phyloP scores from a whole-genome alignment of 2,113 vertebrate genomes.

The Coreoperca whiteheadi region DNA sequence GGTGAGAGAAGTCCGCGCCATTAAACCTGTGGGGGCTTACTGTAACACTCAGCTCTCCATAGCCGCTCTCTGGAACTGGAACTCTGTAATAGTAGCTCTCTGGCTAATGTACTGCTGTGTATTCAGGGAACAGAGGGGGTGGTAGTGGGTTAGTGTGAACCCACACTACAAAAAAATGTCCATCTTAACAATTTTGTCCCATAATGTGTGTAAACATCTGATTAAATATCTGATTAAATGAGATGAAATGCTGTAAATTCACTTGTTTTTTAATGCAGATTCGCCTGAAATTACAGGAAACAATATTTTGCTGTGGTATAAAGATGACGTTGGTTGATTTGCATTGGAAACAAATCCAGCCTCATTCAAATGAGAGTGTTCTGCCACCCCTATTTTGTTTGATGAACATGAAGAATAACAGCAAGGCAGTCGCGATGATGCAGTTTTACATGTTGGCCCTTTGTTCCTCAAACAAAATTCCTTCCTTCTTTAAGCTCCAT shows the following conservation, averaged over 20 bases:
- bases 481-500: background rate
- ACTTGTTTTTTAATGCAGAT: conserved; percentile 7
- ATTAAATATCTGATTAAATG: conserved; percentile 30
- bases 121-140: conserved; percentile 66
- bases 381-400: background rate
- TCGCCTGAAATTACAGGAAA: conserved; percentile 27
- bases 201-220: conserved; percentile 35
- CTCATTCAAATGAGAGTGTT: background rate
- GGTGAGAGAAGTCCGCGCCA: conserved; percentile 59
- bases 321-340: conserved; percentile 13
- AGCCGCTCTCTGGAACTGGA: conserved; percentile 54
- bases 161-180: conserved; percentile 8
- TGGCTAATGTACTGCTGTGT: conserved; percentile 77
- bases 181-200: conserved; percentile 45
- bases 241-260: conserved; percentile 4
- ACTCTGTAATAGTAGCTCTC: conserved; percentile 72
- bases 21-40: conserved; percentile 74
- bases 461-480: background rate
- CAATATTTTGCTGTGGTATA: background rate
- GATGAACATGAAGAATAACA: background rate
- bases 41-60: conserved; percentile 64
- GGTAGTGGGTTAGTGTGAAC: conserved; percentile 43
- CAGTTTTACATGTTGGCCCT: background rate
- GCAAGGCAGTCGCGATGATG: background rate
- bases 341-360: conserved; percentile 7